Evolutionary conservation across 2,888 invertebrate species (phyloP).

Genomic region (Tetragonula carbonaria): DNA sequence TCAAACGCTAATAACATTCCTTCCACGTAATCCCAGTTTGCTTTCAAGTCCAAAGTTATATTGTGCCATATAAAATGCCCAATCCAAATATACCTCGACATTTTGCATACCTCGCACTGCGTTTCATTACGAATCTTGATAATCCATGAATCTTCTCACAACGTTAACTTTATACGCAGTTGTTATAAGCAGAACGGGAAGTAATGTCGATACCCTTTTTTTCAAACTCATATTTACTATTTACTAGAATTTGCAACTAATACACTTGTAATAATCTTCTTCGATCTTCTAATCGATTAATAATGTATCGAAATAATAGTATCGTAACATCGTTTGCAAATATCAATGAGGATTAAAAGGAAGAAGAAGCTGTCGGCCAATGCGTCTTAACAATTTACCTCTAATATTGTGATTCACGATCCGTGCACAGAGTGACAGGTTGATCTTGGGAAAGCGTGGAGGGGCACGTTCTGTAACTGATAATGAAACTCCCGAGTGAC

Average conservation of each 20-base stretch:
- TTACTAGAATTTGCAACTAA: background rate
- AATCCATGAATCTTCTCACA: background rate
- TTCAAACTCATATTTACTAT: background rate
- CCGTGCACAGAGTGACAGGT: background rate
- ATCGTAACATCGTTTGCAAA: background rate
- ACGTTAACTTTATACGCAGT: background rate
- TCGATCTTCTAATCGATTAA: background rate
- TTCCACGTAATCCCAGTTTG: background rate
- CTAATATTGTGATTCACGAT: background rate
- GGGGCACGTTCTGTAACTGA: slow-evolving; percentile 13
- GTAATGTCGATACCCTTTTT: background rate
- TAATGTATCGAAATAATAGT: too few species aligned
- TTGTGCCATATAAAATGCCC: background rate
- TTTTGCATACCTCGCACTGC: background rate
- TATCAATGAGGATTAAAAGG: too few species aligned
- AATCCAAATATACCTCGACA: background rate
- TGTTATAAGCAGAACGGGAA: background rate
- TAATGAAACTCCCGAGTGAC: background rate
- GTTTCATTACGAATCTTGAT: background rate
- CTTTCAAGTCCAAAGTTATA: slow-evolving; percentile 1
- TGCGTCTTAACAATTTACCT: slow-evolving; percentile 6
- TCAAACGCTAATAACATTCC: background rate
- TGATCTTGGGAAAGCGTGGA: background rate
- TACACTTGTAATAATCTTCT: background rate
- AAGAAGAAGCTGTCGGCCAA: background rate